Conservation (phyloP, 1,140 invertebrate species). For the Wiebesia pumilae region DNA sequence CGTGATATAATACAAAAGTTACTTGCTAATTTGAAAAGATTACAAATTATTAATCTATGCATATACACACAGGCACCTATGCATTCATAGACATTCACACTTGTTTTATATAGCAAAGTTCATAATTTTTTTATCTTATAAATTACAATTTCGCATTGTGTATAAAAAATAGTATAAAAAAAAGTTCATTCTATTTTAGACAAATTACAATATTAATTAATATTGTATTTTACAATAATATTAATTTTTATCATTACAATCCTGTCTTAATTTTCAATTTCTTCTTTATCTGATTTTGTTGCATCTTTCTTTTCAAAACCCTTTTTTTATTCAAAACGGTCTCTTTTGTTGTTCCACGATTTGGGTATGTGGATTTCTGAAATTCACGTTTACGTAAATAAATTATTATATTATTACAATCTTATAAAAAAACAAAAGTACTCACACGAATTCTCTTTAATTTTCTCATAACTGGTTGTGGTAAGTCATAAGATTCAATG, state of each 20-base stretch:
- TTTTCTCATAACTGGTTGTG: conserved; percentile 27
- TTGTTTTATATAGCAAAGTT: too few relatives aligned
- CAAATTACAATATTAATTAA: not conserved
- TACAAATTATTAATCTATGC: too few relatives aligned
- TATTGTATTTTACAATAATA: not conserved
- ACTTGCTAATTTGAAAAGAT: not conserved
- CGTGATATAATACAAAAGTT: not conserved
- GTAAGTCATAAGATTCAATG: conserved; percentile 45
- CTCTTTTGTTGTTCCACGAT: not conserved
- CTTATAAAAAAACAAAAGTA: not conserved
- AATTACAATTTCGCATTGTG: too few relatives aligned
- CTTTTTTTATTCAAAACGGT: not conserved
- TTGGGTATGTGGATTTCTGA: not conserved
- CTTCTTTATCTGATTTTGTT: not conserved
- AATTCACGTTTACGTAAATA: not conserved
- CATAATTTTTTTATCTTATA: too few relatives aligned
- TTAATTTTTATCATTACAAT: not conserved
- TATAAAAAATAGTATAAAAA: not conserved
- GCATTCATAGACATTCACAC: too few relatives aligned
- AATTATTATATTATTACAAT: not conserved
- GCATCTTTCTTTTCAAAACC: not conserved
- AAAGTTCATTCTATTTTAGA: not conserved
- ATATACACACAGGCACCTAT: too few relatives aligned
- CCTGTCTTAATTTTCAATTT: conserved; percentile 2
- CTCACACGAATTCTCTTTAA: conserved; percentile 39